A percentile compares a stretch with the other conserved stretches of the same genome.
These are phyloP conservation scores for Brenthis ino DNA, from an alignment of 2,888 invertebrate species.

Conservation along the genomic window DNA sequence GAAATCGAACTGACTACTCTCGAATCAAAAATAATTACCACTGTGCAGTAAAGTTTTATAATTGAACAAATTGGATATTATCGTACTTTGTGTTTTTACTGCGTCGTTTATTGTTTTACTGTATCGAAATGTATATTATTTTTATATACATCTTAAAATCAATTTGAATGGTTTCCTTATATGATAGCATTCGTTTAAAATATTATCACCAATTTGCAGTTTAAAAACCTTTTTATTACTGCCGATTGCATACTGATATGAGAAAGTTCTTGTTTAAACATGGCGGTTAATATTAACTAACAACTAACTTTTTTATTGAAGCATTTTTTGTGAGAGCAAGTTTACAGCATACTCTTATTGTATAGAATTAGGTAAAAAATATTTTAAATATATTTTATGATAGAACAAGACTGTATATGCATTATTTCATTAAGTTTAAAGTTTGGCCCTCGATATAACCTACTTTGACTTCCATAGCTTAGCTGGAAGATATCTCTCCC, in stretches of 20 bases:
- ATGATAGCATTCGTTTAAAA: conserved; percentile 14
- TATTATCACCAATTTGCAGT: conserved; percentile 5
- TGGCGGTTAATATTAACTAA: not conserved
- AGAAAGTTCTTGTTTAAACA: not conserved
- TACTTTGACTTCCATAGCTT: too few relatives aligned
- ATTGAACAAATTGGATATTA: not conserved
- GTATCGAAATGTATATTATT: not conserved
- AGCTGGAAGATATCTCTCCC: too few relatives aligned
- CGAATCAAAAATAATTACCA: not conserved
- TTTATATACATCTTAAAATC: not conserved
- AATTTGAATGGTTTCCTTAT: conserved; percentile 17
- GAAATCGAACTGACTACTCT: not conserved
- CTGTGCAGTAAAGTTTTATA: not conserved
- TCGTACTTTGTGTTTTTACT: conserved; percentile 2
- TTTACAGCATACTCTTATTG: too few relatives aligned
- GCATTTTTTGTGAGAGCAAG: too few relatives aligned
- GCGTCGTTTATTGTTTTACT: conserved; percentile 13
- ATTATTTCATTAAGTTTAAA: too few relatives aligned
- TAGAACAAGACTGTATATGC: too few relatives aligned
- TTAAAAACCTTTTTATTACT: conserved; percentile 13
- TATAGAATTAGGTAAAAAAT: too few relatives aligned
- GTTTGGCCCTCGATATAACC: too few relatives aligned
- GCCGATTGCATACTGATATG: not conserved
- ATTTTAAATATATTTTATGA: too few relatives aligned
- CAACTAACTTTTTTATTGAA: too few relatives aligned